These are phyloP conservation scores for Mesitornis unicolor DNA, from an alignment of 2,113 vertebrate genomes.

Conservation along the genomic window DNA sequence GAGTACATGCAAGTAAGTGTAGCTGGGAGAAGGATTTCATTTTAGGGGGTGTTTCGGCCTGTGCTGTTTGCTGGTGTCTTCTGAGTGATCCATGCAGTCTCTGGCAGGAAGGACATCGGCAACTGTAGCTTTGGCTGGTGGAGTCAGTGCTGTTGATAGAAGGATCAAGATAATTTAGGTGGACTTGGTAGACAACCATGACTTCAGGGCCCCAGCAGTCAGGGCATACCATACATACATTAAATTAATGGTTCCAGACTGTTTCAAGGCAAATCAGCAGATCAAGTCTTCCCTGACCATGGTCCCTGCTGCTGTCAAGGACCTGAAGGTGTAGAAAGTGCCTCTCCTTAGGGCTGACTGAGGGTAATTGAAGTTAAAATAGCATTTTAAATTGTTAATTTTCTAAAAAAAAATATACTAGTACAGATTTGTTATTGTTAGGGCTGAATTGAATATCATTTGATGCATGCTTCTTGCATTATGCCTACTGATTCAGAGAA, in stretches of 20 bases:
- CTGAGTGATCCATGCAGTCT: not conserved
- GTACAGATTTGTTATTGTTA: not conserved
- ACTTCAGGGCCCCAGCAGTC: not conserved
- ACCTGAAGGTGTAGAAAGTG: not conserved
- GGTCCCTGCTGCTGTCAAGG: not conserved
- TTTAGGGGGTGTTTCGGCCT: not conserved
- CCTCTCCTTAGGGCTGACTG: not conserved
- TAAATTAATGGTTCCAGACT: not conserved
- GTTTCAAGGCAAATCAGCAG: not conserved
- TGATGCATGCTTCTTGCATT: not conserved
- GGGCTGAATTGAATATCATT: not conserved
- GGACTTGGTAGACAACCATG: not conserved
- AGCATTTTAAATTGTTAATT: not conserved
- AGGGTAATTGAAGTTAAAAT: not conserved
- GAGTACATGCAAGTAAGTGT: rapidly evolving
- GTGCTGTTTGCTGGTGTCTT: not conserved
- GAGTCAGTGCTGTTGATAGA: not conserved
- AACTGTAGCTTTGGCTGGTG: not conserved
- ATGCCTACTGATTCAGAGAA: not conserved
- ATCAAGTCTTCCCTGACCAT: not conserved
- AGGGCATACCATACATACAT: not conserved
- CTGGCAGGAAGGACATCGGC: not conserved
- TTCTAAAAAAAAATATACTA: not conserved
- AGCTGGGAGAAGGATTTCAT: not conserved
- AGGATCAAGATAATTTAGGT: not conserved